Evolutionary conservation across 2,888 invertebrate species (phyloP).

Genomic region (Xanthostigma xanthostigma): DNA sequence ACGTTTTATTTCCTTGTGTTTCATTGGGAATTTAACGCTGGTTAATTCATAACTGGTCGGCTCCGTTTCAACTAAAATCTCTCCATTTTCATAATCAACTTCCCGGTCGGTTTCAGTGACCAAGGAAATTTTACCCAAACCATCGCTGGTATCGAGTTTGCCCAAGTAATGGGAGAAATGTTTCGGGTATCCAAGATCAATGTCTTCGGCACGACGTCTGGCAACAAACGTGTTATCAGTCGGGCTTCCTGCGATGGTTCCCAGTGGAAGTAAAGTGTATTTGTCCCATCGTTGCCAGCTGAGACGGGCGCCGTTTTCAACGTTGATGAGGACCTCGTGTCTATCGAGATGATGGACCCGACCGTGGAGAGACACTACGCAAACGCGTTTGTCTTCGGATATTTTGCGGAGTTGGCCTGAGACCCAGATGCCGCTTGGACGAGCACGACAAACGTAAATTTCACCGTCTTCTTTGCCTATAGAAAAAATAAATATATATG

Average conservation of each 20-base stretch:
- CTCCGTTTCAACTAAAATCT: slow-evolving; percentile 67
- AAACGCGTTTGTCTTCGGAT: slow-evolving; percentile 36
- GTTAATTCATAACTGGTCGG: slow-evolving; percentile 62
- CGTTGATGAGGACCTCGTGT: slow-evolving; percentile 63
- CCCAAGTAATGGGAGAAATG: slow-evolving; percentile 47
- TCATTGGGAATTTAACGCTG: slow-evolving; percentile 19
- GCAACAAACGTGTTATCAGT: slow-evolving; percentile 22
- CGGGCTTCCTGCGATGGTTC: slow-evolving; percentile 46
- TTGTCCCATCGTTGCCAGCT: slow-evolving; percentile 65
- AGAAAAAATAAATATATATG: background rate
- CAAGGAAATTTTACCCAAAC: slow-evolving; percentile 52
- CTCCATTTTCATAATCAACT: slow-evolving; percentile 45
- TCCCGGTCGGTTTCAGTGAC: slow-evolving; percentile 46
- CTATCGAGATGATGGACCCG: slow-evolving; percentile 35
- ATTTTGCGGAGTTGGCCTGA: slow-evolving; percentile 47
- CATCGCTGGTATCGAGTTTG: slow-evolving; percentile 44
- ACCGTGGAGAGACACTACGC: slow-evolving; percentile 46
- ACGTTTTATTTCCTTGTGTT: slow-evolving; percentile 31
- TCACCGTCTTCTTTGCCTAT: slow-evolving; percentile 43
- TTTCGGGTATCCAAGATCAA: slow-evolving; percentile 16
- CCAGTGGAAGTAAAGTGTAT: slow-evolving; percentile 47
- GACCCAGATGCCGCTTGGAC: slow-evolving; percentile 56
- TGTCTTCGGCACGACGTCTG: slow-evolving; percentile 14
- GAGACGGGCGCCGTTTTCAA: slow-evolving; percentile 59
- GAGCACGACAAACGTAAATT: slow-evolving; percentile 61